Conservation (phyloP, 2,797 vertebrate species). For the Phalloptychus januarius region DNA sequence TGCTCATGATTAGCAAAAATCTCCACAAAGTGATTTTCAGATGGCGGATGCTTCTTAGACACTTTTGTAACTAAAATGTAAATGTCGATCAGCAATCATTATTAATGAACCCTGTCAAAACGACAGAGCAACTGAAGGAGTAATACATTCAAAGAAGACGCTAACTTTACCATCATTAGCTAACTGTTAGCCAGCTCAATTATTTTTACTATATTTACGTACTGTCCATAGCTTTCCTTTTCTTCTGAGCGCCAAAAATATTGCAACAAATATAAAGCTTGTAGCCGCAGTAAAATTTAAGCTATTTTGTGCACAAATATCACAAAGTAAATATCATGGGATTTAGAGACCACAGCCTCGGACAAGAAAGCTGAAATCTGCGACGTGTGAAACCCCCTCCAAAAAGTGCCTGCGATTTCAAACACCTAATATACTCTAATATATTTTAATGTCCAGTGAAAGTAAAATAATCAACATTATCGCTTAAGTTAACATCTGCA, state of each 20-base stretch:
- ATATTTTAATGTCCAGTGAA: neutral
- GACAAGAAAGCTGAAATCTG: neutral
- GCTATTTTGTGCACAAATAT: too few species aligned
- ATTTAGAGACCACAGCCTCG: neutral
- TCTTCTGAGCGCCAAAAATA: neutral
- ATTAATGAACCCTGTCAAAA: neutral
- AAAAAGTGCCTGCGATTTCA: neutral
- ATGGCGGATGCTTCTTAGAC: neutral
- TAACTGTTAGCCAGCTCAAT: neutral
- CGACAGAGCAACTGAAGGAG: neutral
- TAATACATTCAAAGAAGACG: neutral
- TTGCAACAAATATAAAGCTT: neutral
- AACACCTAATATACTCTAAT: neutral
- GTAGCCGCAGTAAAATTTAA: neutral
- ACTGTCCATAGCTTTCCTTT: neutral
- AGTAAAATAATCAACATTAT: neutral
- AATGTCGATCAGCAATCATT: neutral
- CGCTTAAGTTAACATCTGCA: neutral
- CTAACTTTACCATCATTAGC: neutral
- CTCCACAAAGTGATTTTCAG: neutral
- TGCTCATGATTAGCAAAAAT: neutral
- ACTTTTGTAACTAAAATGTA: neutral
- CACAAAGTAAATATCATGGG: too few species aligned
- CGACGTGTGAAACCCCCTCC: neutral
- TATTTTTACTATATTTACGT: neutral